Evolutionary conservation across 2,797 vertebrate genomes (phyloP).

Genomic region (Esox lucius): DNA sequence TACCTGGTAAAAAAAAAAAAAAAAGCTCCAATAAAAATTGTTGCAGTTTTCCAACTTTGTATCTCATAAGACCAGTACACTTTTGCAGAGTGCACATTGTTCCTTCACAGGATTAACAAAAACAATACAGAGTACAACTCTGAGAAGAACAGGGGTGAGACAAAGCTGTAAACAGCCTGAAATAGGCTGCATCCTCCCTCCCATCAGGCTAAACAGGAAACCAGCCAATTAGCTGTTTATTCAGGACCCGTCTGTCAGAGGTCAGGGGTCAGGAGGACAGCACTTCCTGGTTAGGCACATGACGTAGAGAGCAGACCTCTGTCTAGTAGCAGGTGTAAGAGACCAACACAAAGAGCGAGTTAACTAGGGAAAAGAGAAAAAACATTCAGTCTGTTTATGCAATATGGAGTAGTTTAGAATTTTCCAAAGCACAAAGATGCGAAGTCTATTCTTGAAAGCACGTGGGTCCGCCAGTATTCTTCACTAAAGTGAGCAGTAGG

Average conservation of each 20-base stretch:
- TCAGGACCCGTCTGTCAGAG: slow-evolving; percentile 68
- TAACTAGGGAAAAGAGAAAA: slow-evolving; percentile 36
- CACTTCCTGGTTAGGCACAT: slow-evolving; percentile 74
- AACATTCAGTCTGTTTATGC: slow-evolving; percentile 36
- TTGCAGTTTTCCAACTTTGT: slow-evolving; percentile 30
- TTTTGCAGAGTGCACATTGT: slow-evolving; percentile 62
- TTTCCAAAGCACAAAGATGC: slow-evolving; percentile 40
- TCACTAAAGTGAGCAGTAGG: not conserved
- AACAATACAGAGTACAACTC: slow-evolving; percentile 67
- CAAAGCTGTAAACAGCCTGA: slow-evolving; percentile 75
- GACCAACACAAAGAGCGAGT: slow-evolving; percentile 43
- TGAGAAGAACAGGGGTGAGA: slow-evolving; percentile 41
- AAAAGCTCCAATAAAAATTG: no score
- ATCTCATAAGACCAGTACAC: slow-evolving; percentile 50
- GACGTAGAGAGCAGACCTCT: slow-evolving; percentile 60
- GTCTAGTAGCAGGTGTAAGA: slow-evolving; percentile 67
- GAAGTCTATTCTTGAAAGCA: not conserved
- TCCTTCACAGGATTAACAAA: slow-evolving; percentile 51
- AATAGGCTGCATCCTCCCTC: slow-evolving; percentile 71
- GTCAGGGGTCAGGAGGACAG: slow-evolving; percentile 74
- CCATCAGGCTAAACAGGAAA: slow-evolving; percentile 84
- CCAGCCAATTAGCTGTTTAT: slow-evolving; percentile 83
- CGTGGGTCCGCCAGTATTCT: not conserved
- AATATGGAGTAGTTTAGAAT: slow-evolving; percentile 43
- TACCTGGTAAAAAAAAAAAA: no score